These are phyloP conservation scores for Campylomormyrus tamandua DNA, from an alignment of 2,113 vertebrate genomes.

Conservation along the genomic window DNA sequence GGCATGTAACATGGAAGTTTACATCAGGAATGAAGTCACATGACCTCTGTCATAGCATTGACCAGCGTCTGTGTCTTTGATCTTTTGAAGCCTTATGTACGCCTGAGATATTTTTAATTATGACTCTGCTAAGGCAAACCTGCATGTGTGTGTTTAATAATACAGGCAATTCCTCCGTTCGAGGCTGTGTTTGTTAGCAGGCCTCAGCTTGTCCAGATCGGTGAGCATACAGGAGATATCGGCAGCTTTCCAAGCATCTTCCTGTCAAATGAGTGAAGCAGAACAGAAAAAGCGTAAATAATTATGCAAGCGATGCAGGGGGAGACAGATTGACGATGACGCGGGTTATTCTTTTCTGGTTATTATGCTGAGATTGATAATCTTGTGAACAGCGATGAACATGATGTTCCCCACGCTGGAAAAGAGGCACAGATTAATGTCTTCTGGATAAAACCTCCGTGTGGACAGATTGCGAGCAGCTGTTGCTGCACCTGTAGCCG, in stretches of 20 bases:
- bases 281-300: constrained; percentile 37
- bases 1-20: not conserved
- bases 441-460: constrained; percentile 31
- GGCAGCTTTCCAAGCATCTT: not conserved
- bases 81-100: not conserved
- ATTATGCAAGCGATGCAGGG: constrained; percentile 46
- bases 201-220: not conserved
- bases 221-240: constrained; percentile 43
- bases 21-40: not conserved
- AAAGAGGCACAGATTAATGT: constrained; percentile 34
- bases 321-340: constrained; percentile 42
- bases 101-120: not conserved
- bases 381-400: constrained; percentile 38
- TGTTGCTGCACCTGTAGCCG: constrained; percentile 57
- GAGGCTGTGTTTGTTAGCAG: not conserved
- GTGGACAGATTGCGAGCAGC: constrained; percentile 57
- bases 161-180: not conserved
- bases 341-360: constrained; percentile 44
- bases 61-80: not conserved
- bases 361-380: constrained; percentile 59
- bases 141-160: not conserved
- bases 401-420: constrained; percentile 33
- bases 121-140: not conserved
- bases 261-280: constrained; percentile 31
- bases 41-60: not conserved